These are phyloP conservation scores for Vidua chalybeata DNA, from an alignment of 2,113 vertebrate species.

Conservation along the genomic window DNA sequence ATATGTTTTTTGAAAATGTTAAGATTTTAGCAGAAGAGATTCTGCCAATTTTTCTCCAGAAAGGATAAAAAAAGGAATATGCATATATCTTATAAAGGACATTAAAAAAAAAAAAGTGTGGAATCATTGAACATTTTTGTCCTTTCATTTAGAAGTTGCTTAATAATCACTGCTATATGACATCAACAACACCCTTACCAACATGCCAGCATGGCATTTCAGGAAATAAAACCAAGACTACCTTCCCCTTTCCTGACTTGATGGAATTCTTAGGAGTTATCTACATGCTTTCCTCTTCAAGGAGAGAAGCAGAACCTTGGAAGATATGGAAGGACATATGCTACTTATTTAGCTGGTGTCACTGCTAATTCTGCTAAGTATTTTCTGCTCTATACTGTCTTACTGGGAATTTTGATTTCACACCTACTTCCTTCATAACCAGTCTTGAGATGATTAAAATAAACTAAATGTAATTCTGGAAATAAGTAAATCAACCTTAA, in stretches of 20 bases:
- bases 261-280: neutral
- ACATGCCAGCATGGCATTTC: neutral
- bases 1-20: neutral
- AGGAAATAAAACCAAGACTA: neutral
- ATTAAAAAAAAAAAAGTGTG: rapidly evolving
- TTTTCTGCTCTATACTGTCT: neutral
- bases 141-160: neutral
- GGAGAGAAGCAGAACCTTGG: neutral
- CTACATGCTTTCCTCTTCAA: neutral
- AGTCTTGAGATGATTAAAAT: neutral
- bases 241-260: neutral
- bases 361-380: neutral
- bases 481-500: neutral
- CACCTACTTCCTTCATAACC: neutral
- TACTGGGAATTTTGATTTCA: neutral
- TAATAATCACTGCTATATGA: neutral
- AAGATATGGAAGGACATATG: neutral
- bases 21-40: neutral
- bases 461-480: neutral
- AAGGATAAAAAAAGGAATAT: neutral
- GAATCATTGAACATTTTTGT: neutral
- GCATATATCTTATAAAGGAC: neutral
- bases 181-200: neutral
- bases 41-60: neutral
- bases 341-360: neutral